Conservation (phyloP, 2,113 vertebrate genomes). For the Corydoras maculifer region DNA sequence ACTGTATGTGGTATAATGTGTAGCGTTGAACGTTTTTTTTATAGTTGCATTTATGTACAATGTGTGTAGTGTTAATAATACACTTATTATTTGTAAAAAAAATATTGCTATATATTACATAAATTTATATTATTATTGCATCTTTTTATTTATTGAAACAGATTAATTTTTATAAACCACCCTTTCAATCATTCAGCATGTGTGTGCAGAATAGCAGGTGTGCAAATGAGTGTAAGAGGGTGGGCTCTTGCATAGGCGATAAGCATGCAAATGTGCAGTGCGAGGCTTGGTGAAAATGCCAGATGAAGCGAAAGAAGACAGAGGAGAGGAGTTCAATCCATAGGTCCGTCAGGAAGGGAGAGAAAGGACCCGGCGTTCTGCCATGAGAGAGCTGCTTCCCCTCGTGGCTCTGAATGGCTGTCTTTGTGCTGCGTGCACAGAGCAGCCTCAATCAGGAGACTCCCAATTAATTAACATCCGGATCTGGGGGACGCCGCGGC, state of each 20-base stretch:
- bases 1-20: no score
- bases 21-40: no score
- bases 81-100: no score
- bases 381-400: slow-evolving; percentile 43
- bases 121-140: not conserved
- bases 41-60: no score
- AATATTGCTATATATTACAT: not conserved
- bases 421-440: slow-evolving; percentile 64
- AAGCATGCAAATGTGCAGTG: slow-evolving; percentile 33
- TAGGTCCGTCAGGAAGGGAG: slow-evolving; percentile 49
- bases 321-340: slow-evolving; percentile 34
- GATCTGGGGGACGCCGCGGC: slow-evolving; percentile 63
- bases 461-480: slow-evolving; percentile 72
- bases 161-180: not conserved
- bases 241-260: slow-evolving; percentile 43
- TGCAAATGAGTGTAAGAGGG: slow-evolving; percentile 46
- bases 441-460: slow-evolving; percentile 75
- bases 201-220: slow-evolving; percentile 18
- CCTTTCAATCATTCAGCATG: not conserved
- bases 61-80: no score
- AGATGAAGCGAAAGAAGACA: slow-evolving; percentile 21
- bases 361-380: slow-evolving; percentile 28
- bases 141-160: not conserved
- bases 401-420: slow-evolving; percentile 57
- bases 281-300: not conserved